Evolutionary conservation across 2,888 invertebrate genomes (phyloP).

Genomic region (Platynereis dumerilii): DNA sequence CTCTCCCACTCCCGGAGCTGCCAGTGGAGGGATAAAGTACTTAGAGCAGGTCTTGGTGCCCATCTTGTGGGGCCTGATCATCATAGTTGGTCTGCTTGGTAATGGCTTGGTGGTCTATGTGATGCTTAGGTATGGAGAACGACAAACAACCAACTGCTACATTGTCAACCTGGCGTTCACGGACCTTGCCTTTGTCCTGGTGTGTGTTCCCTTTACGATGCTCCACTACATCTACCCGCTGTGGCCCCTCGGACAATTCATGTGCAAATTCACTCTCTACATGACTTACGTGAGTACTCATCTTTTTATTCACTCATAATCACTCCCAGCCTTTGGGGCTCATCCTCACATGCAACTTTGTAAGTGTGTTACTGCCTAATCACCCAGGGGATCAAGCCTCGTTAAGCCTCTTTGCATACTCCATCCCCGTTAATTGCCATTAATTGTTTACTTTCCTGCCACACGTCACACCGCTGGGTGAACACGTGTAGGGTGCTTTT

Average conservation of each 20-base stretch:
- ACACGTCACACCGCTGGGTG: no score
- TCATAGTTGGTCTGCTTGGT: slow-evolving; percentile 47
- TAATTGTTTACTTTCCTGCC: no score
- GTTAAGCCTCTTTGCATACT: no score
- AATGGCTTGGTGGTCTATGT: slow-evolving; percentile 54
- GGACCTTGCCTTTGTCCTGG: slow-evolving; percentile 53
- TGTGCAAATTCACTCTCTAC: slow-evolving; percentile 54
- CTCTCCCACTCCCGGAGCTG: no score
- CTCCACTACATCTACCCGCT: slow-evolving; percentile 43
- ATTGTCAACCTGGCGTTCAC: slow-evolving; percentile 55
- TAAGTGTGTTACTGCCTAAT: no score
- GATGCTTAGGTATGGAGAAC: slow-evolving; percentile 48
- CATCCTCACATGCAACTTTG: no score
- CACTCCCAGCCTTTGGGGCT: background rate
- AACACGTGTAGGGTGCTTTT: no score
- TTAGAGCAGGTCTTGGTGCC: slow-evolving; percentile 38
- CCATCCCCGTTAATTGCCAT: no score
- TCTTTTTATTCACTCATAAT: background rate
- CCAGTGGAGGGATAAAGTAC: no score
- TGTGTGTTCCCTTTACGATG: slow-evolving; percentile 52
- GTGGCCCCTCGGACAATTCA: slow-evolving; percentile 50
- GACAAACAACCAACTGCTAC: slow-evolving; percentile 53
- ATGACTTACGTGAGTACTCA: slow-evolving; percentile 52
- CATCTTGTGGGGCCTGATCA: slow-evolving; percentile 45
- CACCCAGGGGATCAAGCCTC: no score